A percentile compares a stretch with the other conserved stretches of the same genome.
Evolutionary conservation across 2,797 vertebrate species (phyloP).

Genomic region (Sardinella longiceps): DNA sequence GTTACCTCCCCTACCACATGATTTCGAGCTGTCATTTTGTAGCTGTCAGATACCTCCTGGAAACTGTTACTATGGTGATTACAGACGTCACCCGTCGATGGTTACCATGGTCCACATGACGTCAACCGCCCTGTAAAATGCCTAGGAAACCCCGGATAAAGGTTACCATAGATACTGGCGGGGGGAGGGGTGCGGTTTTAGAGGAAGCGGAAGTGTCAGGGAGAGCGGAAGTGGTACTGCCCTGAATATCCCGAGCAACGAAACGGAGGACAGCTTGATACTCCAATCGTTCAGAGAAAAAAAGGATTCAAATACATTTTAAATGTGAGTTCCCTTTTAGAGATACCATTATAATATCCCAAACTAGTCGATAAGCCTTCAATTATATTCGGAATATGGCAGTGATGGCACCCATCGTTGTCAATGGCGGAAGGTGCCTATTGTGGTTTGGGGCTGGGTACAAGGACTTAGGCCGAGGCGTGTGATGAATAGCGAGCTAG

Average conservation of each 20-base stretch:
- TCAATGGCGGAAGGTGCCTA: constrained; percentile 74
- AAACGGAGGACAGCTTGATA: constrained; percentile 79
- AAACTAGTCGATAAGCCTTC: constrained; percentile 1
- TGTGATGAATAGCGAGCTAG: constrained; percentile 51
- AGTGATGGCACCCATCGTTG: constrained; percentile 56
- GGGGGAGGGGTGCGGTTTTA: constrained; percentile 76
- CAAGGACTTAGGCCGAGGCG: constrained; percentile 73
- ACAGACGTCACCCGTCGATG: constrained; percentile 73
- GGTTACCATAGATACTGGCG: constrained; percentile 73
- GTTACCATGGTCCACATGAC: constrained; percentile 79
- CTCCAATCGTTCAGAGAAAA: constrained; percentile 74
- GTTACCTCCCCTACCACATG: background rate
- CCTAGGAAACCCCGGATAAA: constrained; percentile 73
- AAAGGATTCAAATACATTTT: constrained; percentile 70
- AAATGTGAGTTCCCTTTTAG: constrained; percentile 72
- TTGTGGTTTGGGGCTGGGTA: constrained; percentile 77
- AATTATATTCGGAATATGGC: constrained; percentile 17
- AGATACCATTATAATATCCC: constrained; percentile 6
- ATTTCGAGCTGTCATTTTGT: constrained; percentile 35
- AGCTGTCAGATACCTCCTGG: constrained; percentile 61
- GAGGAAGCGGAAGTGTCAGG: constrained; percentile 88
- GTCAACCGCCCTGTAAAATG: constrained; percentile 76
- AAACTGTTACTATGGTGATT: constrained; percentile 76
- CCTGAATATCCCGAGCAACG: constrained; percentile 82
- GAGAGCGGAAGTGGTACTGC: constrained; percentile 86